Base-by-base conservation (phyloP, 2,113 vertebrate genomes). In the Gila orcuttii region DNA sequence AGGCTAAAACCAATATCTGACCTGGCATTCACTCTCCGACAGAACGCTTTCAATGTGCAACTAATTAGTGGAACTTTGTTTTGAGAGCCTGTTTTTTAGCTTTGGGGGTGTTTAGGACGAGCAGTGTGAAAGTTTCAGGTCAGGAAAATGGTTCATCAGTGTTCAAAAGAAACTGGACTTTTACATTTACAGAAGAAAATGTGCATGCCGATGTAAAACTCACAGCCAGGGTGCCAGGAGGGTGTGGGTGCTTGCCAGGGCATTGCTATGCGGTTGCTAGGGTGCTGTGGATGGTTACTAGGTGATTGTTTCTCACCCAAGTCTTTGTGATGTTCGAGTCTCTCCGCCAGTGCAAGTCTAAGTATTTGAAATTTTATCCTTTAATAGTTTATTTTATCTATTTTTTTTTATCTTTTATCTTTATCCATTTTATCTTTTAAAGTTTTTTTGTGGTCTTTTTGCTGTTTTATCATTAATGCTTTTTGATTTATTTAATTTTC, bases 21-120 rank as follows among this genome's bases (percentile, higher is more conserved):
- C 50, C 4, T 57, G 77, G 77, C 57, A 25, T 79, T 79, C 36
- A 25, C 77, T 79, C 77, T 57, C 21, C 19, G 19, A 23, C n/a
- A 15, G 17, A 66, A 6, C 21, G 6, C 42, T 45, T 25, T 42
- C 36, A 64, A 62, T 68, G 66, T 83, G 75, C 50, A 45, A 76
- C 81, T 90, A 69, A 88, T 88, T 83, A 82, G 71, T 86, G 45
- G 82, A 87, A 75, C n/a, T 85, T 83, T 86, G 84, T 87, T 85
- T 82, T 82, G 64, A 85, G 87, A 23, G 80, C 74, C 39, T 13
- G 55, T 81, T 77, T 85, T 79, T 85, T 19, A 6, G 47, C 64
- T 21, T 31, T 64, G 15, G 15, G 62, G 47, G 33, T 15, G 66
- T 59, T 73, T n/a, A n/a, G 39, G 80, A 85, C 81, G 85, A 75